Evolutionary conservation across 30 jellyfish, hydroid and myxozoan genomes (phyloP).

Genomic region (Haliclystus octoradiatus): DNA sequence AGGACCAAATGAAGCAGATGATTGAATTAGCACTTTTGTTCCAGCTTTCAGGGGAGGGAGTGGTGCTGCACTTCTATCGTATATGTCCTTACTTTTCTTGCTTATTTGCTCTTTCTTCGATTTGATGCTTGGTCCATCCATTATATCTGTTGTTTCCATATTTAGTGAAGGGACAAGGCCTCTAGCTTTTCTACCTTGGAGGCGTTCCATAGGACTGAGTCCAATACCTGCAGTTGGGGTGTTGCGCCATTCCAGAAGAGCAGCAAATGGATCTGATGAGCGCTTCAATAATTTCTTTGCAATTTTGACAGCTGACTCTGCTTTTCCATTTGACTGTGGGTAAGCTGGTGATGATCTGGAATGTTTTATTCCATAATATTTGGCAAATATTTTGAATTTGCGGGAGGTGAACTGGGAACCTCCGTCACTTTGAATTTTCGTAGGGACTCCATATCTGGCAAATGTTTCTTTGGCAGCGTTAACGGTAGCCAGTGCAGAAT

Average conservation of each 20-base stretch:
- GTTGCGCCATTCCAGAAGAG: constrained; percentile 21
- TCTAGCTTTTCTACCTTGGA: no score
- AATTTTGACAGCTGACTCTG: constrained; percentile 15
- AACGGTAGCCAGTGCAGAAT: constrained; percentile 6
- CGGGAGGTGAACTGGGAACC: constrained; percentile 32
- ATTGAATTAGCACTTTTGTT: no score
- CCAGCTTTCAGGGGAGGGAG: no score
- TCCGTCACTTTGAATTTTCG: constrained; percentile 12
- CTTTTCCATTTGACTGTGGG: constrained; percentile 37
- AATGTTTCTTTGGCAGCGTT: constrained; percentile 7
- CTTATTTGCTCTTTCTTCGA: no score
- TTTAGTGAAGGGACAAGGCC: no score
- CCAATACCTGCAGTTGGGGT: constrained; percentile 20
- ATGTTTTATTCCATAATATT: constrained; percentile 26
- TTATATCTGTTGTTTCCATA: no score
- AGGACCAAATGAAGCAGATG: no score
- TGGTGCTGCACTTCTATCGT: no score
- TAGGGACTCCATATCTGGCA: constrained; percentile 23
- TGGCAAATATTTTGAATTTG: constrained; percentile 16
- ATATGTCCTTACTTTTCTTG: no score
- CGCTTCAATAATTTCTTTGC: constrained; percentile 10
- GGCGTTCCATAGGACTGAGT: no score
- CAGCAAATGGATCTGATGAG: constrained; percentile 7
- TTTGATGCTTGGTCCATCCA: no score
- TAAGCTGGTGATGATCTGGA: constrained; percentile 9